Percentiles rank a stretch among this genome's conserved stretches.
phyloP scores from a whole-genome alignment of 2,888 invertebrate species.

The Augochlorella aurata region DNA sequence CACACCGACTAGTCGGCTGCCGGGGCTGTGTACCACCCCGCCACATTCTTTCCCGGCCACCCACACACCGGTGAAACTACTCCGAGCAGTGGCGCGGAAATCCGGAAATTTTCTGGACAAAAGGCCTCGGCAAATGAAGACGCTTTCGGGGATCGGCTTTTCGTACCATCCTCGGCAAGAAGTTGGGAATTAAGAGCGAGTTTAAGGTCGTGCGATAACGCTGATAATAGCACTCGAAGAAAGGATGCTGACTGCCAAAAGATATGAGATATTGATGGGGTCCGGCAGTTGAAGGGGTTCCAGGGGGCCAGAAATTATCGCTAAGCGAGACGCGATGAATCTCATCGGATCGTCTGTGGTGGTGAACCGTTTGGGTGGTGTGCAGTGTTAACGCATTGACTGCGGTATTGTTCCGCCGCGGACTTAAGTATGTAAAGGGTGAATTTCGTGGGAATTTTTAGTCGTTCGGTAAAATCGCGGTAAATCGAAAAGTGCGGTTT shows the following conservation, averaged over 20 bases:
- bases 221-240: constrained; percentile 33
- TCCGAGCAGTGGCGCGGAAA: constrained; percentile 31
- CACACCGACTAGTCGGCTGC: constrained; percentile 9
- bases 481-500: too few species aligned
- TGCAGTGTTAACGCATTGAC: neutral
- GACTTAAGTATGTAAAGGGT: too few species aligned
- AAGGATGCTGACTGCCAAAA: constrained; percentile 34
- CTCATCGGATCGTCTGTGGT: neutral
- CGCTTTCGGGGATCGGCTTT: constrained; percentile 37
- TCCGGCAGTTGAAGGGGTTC: neutral
- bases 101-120: constrained; percentile 54
- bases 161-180: constrained; percentile 8
- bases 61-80: constrained; percentile 5
- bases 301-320: neutral
- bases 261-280: constrained; percentile 25
- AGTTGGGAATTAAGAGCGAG: constrained; percentile 46
- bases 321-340: neutral
- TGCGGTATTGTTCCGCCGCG: too few species aligned
- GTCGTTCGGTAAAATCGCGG: too few species aligned
- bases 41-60: constrained; percentile 12
- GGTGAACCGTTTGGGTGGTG: neutral
- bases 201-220: constrained; percentile 37
- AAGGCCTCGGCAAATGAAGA: constrained; percentile 44
- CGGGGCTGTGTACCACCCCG: neutral
- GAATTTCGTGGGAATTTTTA: too few species aligned